phyloP scores from a whole-genome alignment of 2,797 vertebrate species.

The Danio aesculapii region DNA sequence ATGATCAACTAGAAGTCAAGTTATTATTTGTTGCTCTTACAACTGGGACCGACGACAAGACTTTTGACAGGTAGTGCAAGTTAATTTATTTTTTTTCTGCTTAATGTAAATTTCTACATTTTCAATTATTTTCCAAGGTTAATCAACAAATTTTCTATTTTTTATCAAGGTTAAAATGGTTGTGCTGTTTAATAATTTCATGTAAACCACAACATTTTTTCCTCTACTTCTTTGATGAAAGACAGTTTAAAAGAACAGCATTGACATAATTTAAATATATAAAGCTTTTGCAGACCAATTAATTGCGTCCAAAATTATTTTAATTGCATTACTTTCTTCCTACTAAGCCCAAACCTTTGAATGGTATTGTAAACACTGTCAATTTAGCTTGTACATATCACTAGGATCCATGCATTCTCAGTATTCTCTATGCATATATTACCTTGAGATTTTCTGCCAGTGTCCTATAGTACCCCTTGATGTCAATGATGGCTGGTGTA shows the following conservation, averaged over 20 bases:
- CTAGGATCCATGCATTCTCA: neutral
- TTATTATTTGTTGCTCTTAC: too few species aligned
- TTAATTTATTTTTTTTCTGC: too few species aligned
- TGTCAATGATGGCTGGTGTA: conserved; percentile 66
- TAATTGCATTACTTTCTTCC: neutral
- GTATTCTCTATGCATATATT: neutral
- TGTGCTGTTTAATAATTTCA: neutral
- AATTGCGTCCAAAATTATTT: too few species aligned
- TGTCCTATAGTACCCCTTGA: conserved; percentile 78
- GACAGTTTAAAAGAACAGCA: neutral
- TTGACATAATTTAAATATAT: neutral
- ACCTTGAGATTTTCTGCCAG: conserved; percentile 80
- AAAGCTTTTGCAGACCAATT: too few species aligned
- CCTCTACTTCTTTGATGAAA: neutral
- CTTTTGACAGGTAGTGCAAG: too few species aligned
- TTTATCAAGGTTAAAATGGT: neutral
- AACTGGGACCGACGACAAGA: too few species aligned
- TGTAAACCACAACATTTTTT: neutral
- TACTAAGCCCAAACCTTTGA: neutral
- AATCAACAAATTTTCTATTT: neutral
- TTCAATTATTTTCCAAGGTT: neutral
- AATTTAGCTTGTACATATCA: neutral
- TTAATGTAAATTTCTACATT: too few species aligned
- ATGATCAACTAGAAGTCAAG: too few species aligned
- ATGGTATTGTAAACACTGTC: neutral